Percentiles rank a stretch among this genome's conserved stretches.
Evolutionary conservation across 64 coral and sea anemone species (phyloP).

Genomic region (Platygyra sinensis): DNA sequence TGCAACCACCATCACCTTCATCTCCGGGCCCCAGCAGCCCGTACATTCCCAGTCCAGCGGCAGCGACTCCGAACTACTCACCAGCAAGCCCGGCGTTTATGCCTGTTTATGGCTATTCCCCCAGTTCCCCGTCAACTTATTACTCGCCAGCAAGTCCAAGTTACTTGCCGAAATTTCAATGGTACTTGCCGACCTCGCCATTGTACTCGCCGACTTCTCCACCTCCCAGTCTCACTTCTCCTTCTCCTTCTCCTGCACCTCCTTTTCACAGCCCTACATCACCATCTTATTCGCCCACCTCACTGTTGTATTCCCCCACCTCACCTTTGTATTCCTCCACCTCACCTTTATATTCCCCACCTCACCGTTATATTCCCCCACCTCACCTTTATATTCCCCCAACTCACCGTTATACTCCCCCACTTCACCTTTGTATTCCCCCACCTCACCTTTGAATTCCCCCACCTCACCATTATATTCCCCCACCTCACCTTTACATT

Average conservation of each 20-base stretch:
- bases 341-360: slow-evolving; percentile 79
- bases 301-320: slow-evolving; percentile 66
- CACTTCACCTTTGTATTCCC: too few species aligned
- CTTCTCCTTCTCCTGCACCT: too few species aligned
- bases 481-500: slow-evolving; percentile 91
- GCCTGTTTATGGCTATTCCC: slow-evolving; percentile 95
- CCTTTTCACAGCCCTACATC: too few species aligned
- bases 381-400: too few species aligned
- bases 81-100: slow-evolving; percentile 97
- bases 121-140: slow-evolving; percentile 80
- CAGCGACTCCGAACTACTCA: slow-evolving; percentile 92
- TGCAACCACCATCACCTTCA: slow-evolving; percentile 75
- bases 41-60: slow-evolving; percentile 95
- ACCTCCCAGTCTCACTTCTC: too few species aligned
- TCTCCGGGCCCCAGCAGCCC: slow-evolving; percentile 91
- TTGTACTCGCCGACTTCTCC: too few species aligned
- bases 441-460: too few species aligned
- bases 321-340: too few species aligned
- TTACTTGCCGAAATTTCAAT: slow-evolving; percentile 92
- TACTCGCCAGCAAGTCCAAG: slow-evolving; percentile 93
- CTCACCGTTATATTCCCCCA: slow-evolving; percentile 83
- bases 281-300: too few species aligned
- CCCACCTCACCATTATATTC: too few species aligned
- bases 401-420: too few species aligned
- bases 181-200: too few species aligned